Percentiles rank a stretch among this genome's conserved stretches.
Conservation (phyloP, 2,888 invertebrate genomes). For the Archips xylosteana region DNA sequence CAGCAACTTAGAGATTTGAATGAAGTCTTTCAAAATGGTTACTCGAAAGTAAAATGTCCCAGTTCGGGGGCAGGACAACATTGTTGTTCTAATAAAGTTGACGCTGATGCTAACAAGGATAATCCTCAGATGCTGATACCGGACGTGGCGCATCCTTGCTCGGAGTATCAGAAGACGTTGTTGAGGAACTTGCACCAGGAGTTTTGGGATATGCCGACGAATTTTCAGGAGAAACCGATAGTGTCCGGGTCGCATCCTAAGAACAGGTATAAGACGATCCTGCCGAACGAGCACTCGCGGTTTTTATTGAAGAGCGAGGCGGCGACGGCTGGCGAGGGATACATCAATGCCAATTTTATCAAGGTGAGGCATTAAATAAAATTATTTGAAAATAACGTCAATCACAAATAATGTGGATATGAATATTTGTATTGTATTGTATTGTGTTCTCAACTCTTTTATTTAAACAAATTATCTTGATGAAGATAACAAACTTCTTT, state of each 20-base stretch:
- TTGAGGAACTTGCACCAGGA: conserved; percentile 90
- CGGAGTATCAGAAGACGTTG: conserved; percentile 87
- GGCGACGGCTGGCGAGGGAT: conserved; percentile 87
- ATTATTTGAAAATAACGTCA: too few species aligned
- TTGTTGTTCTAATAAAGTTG: conserved; percentile 69
- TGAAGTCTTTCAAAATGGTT: conserved; percentile 85
- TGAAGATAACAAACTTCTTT: too few species aligned
- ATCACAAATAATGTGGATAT: too few species aligned
- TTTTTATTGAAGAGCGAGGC: conserved; percentile 87
- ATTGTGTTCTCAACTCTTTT: too few species aligned
- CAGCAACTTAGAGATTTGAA: conserved; percentile 86
- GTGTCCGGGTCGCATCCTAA: conserved; percentile 95
- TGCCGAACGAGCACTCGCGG: conserved; percentile 95
- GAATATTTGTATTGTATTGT: too few species aligned
- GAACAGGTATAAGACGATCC: conserved; percentile 95
- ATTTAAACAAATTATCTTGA: too few species aligned
- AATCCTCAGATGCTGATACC: conserved; percentile 76
- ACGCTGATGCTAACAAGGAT: conserved; percentile 60
- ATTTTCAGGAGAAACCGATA: conserved; percentile 95
- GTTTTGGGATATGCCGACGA: conserved; percentile 97
- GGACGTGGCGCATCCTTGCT: conserved; percentile 78
- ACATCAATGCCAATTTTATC: conserved; percentile 98
- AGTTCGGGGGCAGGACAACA: conserved; percentile 64
- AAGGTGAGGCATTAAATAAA: conserved; percentile 84
- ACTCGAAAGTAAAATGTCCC: conserved; percentile 76